These are phyloP conservation scores for Ochropleura plecta DNA, from an alignment of 2,888 invertebrate species.

Conservation along the genomic window DNA sequence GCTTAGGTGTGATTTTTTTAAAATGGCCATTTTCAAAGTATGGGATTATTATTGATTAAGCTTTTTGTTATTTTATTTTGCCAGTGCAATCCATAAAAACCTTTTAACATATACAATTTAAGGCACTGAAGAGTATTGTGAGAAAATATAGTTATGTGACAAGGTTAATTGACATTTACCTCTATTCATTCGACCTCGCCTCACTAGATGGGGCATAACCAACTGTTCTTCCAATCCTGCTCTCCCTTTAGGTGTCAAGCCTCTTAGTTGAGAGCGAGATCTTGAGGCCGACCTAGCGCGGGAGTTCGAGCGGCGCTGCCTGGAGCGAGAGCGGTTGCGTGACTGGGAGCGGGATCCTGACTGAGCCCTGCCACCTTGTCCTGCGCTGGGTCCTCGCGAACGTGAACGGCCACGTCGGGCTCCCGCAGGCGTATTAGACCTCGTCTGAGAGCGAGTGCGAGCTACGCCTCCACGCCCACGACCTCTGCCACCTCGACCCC, in stretches of 20 bases:
- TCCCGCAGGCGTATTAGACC: constrained; percentile 56
- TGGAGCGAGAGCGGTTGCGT: constrained; percentile 73
- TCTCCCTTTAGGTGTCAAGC: constrained; percentile 84
- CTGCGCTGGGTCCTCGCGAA: constrained; percentile 73
- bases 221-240: constrained; percentile 81
- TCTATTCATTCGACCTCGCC: constrained; percentile 76
- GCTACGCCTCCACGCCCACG: constrained; percentile 65
- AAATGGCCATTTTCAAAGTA: neutral
- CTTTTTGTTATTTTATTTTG: neutral
- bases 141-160: neutral
- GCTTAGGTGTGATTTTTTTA: no score
- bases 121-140: neutral
- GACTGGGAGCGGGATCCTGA: constrained; percentile 75
- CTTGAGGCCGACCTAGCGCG: constrained; percentile 80
- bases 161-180: constrained; percentile 52
- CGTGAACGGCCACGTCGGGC: constrained; percentile 72
- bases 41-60: neutral
- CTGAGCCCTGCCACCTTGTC: constrained; percentile 73
- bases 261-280: constrained; percentile 81
- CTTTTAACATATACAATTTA: neutral
- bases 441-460: constrained; percentile 62
- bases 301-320: constrained; percentile 76
- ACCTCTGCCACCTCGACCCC: constrained; percentile 63
- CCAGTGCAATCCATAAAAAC: neutral
- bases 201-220: constrained; percentile 78